phyloP scores from a whole-genome alignment of 2,888 invertebrate species.

The Kuschelorhynchus macadamiae region DNA sequence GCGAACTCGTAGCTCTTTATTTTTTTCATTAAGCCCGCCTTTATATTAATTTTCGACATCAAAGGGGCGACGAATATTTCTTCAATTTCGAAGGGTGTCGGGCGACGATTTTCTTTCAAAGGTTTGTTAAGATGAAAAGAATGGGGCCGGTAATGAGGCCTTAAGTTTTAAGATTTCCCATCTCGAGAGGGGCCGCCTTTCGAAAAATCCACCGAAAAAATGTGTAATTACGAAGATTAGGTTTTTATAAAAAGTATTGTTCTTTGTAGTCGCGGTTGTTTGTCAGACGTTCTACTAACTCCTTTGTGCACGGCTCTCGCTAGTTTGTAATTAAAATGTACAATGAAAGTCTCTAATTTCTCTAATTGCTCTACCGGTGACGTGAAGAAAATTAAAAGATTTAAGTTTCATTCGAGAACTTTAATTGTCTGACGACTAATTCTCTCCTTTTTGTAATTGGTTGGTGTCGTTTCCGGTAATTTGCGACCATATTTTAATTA shows the following conservation, averaged over 20 bases:
- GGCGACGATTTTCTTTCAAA: slow-evolving; percentile 48
- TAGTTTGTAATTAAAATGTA: background rate
- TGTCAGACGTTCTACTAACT: background rate
- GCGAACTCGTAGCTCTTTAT: slow-evolving; percentile 49
- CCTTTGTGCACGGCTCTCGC: background rate
- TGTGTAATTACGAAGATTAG: slow-evolving; percentile 41
- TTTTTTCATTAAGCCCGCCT: slow-evolving; percentile 50
- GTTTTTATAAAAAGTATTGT: slow-evolving; percentile 12
- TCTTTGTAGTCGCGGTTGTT: slow-evolving; percentile 13
- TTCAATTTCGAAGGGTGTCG: slow-evolving; percentile 15
- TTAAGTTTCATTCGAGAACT: background rate
- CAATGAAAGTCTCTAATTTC: background rate
- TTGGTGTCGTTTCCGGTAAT: no score
- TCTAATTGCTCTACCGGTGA: background rate
- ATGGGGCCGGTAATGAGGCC: slow-evolving; percentile 44
- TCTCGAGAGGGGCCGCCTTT: slow-evolving; percentile 28
- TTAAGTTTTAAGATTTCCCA: slow-evolving; percentile 43
- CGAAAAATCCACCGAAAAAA: slow-evolving; percentile 27
- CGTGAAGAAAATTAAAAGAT: background rate
- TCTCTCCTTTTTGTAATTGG: no score
- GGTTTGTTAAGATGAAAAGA: slow-evolving; percentile 43
- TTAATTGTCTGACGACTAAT: no score
- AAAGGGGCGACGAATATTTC: slow-evolving; percentile 48
- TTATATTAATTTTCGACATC: slow-evolving; percentile 53
- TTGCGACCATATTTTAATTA: no score